A percentile compares a stretch with the other conserved stretches of the same genome.
Evolutionary conservation across 2,113 vertebrate genomes (phyloP).

Genomic region (Burhinus bistriatus): DNA sequence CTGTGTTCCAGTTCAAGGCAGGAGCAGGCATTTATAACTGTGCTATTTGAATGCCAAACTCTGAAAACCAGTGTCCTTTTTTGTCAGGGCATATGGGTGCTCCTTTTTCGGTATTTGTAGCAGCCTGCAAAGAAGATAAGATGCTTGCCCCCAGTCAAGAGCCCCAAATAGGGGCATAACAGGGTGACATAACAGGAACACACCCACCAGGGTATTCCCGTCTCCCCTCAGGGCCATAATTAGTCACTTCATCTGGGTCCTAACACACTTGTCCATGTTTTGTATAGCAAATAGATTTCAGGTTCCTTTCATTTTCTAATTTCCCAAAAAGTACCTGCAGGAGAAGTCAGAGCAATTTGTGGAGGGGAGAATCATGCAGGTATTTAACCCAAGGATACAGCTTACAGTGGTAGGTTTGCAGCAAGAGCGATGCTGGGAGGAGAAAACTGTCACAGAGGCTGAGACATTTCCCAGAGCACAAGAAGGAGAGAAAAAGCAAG

Average conservation of each 20-base stretch:
- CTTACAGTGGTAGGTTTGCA: neutral
- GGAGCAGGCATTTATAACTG: neutral
- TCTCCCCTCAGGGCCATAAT: neutral
- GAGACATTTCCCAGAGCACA: neutral
- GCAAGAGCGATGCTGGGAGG: neutral
- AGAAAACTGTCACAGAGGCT: neutral
- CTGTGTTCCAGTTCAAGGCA: conserved; percentile 9
- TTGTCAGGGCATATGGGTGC: neutral
- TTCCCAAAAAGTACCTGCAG: neutral
- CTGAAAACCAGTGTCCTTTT: neutral
- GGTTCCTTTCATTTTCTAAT: neutral
- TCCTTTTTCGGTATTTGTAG: neutral
- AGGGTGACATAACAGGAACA: neutral
- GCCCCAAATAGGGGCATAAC: neutral
- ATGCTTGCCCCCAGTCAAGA: neutral
- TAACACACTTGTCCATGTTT: neutral
- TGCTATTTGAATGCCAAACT: neutral
- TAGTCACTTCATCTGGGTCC: neutral
- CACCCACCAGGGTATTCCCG: neutral
- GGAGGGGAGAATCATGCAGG: neutral
- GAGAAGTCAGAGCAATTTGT: neutral
- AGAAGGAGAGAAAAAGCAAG: neutral
- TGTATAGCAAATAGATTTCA: neutral
- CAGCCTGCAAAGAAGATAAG: neutral
- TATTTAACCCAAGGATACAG: neutral